Evolutionary conservation across 2,888 invertebrate species (phyloP).

Genomic region (Plagodis dolabraria): DNA sequence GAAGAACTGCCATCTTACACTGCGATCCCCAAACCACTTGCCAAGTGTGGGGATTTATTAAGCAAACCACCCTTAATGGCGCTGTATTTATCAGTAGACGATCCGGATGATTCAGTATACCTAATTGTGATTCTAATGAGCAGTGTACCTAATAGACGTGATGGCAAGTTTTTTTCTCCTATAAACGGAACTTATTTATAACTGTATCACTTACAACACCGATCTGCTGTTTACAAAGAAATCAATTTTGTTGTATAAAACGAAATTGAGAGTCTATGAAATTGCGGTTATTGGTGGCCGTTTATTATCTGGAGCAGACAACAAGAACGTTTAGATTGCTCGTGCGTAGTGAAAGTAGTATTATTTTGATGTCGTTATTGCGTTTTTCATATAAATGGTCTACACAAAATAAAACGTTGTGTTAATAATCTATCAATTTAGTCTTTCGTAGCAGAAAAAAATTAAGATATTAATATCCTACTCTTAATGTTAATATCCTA

Average conservation of each 20-base stretch:
- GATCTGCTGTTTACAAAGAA: conserved; percentile 30
- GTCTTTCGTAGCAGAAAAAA: neutral
- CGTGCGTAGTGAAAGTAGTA: conserved; percentile 62
- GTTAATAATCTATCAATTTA: conserved; percentile 7
- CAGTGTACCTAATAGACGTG: too few relatives aligned
- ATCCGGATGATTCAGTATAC: too few relatives aligned
- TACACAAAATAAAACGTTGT: conserved; percentile 19
- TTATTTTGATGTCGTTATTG: conserved; percentile 12
- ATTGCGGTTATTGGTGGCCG: conserved; percentile 42
- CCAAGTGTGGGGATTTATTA: too few relatives aligned
- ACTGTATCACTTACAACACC: neutral
- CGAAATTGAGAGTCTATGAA: conserved; percentile 68
- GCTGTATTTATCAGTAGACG: too few relatives aligned
- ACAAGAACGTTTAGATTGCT: conserved; percentile 32
- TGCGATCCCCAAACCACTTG: too few relatives aligned
- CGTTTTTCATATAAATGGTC: conserved; percentile 19
- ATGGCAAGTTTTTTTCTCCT: too few relatives aligned
- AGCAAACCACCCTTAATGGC: too few relatives aligned
- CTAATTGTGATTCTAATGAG: too few relatives aligned
- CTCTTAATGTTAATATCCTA: too few relatives aligned
- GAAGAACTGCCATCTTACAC: too few relatives aligned
- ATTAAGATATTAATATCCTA: too few relatives aligned
- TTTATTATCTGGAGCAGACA: conserved; percentile 40
- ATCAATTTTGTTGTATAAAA: conserved; percentile 48
- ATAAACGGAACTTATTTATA: too few relatives aligned